Conservation (phyloP, 2,888 invertebrate genomes). For the Kryphioiulus occultus region DNA sequence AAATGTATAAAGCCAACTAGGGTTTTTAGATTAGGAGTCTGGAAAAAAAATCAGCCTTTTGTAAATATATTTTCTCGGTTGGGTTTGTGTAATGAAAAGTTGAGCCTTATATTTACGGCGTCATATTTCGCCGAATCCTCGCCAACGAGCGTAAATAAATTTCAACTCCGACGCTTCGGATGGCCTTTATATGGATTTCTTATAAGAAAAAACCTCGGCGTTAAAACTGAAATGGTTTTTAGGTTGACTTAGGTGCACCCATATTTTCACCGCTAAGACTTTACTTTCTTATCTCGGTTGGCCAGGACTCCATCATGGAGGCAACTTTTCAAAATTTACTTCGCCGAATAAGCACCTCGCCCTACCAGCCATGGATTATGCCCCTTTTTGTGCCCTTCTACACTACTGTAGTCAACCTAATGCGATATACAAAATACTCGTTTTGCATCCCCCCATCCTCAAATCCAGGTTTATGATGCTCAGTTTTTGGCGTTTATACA, state of each 20-base stretch:
- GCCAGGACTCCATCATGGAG: conserved; percentile 43
- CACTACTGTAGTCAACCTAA: neutral
- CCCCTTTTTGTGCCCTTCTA: neutral
- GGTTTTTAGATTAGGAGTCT: neutral
- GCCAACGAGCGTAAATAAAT: neutral
- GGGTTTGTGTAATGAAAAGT: conserved; percentile 23
- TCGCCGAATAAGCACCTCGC: neutral
- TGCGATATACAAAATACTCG: neutral
- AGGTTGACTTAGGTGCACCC: conserved; percentile 39
- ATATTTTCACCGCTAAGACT: conserved; percentile 51
- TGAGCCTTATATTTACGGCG: conserved; percentile 23
- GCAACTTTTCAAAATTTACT: conserved; percentile 31
- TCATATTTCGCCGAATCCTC: neutral
- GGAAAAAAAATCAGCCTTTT: neutral
- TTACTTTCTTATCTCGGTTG: conserved; percentile 51
- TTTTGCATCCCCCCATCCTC: neutral
- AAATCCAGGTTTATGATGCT: neutral
- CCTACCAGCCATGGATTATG: neutral
- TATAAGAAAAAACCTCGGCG: neutral
- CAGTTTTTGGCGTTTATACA: neutral
- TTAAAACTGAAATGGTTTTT: conserved; percentile 24
- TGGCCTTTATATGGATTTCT: conserved; percentile 28
- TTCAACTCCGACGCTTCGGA: neutral
- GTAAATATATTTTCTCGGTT: conserved; percentile 23
- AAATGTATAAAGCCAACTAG: conserved; percentile 1